These are phyloP conservation scores for Ferrisia virgata DNA, from an alignment of 2,888 invertebrate genomes.

Conservation along the genomic window DNA sequence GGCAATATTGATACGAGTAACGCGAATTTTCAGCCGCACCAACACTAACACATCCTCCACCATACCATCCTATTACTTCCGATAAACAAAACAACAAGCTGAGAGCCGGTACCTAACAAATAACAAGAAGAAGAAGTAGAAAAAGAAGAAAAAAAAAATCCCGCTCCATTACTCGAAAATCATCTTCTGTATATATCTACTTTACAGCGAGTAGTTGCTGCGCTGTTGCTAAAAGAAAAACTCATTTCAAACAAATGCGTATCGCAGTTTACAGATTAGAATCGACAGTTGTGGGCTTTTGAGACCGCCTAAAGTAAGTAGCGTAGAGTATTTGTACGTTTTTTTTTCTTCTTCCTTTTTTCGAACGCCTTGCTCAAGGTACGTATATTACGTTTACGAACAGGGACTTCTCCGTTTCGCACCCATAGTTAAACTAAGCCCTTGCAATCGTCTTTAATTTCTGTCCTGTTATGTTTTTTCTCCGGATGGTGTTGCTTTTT, in stretches of 20 bases:
- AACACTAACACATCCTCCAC: not conserved
- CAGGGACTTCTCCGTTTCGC: not conserved
- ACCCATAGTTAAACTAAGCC: not conserved
- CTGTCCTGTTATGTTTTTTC: not conserved
- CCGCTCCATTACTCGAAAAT: not conserved
- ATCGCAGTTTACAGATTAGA: conserved; percentile 21
- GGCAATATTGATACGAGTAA: not conserved
- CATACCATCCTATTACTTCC: not conserved
- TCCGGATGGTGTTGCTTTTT: not conserved
- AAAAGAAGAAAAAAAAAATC: not conserved
- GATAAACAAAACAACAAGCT: not conserved
- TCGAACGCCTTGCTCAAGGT: not conserved
- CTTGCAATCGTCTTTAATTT: not conserved
- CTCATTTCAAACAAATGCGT: conserved; percentile 23
- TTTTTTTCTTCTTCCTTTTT: not conserved
- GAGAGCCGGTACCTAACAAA: no score
- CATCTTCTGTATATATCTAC: not conserved
- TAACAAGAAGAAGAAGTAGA: no score
- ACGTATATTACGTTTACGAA: not conserved
- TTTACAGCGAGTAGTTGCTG: not conserved
- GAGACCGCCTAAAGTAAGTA: conserved; percentile 21
- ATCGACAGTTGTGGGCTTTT: conserved; percentile 28
- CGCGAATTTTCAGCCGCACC: not conserved
- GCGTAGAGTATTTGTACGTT: not conserved
- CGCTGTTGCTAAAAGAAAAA: not conserved